These are phyloP conservation scores for Drosophila monieri DNA, from an alignment of 2,888 invertebrate species.

Conservation along the genomic window DNA sequence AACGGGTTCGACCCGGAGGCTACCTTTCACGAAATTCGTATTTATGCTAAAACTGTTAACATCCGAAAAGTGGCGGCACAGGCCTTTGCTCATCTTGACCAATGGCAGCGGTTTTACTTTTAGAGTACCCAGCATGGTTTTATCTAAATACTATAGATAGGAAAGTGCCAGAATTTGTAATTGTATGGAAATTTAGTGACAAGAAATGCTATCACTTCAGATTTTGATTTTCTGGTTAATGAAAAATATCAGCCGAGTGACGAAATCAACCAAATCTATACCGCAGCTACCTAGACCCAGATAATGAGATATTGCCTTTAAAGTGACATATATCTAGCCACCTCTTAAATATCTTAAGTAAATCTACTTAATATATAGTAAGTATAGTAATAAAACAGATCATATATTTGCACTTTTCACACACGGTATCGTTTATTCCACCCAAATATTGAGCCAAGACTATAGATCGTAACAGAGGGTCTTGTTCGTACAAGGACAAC, in stretches of 20 bases:
- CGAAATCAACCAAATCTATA: too few species aligned
- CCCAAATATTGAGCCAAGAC: not conserved
- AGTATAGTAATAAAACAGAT: not conserved
- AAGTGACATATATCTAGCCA: not conserved
- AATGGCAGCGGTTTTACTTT: not conserved
- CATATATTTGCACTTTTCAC: too few species aligned
- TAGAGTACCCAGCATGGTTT: not conserved
- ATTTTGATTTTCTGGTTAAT: not conserved
- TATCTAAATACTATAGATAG: not conserved
- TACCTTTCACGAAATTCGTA: constrained; percentile 50
- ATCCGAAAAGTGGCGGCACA: not conserved
- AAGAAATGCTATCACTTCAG: not conserved
- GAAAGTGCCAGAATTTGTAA: not conserved
- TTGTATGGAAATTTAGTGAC: not conserved
- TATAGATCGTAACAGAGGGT: constrained; percentile 63
- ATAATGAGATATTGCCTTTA: not conserved
- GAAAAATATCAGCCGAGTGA: too few species aligned
- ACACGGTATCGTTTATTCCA: not conserved
- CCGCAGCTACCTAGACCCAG: too few species aligned
- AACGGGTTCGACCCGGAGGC: constrained; percentile 23
- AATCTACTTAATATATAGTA: too few species aligned
- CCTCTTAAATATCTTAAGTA: too few species aligned
- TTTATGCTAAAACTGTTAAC: constrained; percentile 15
- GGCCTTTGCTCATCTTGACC: constrained; percentile 1
- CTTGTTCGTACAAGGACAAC: constrained; percentile 63